Base-by-base conservation (phyloP, 1,140 invertebrate genomes). In the Brachionus asplanchnoidis region DNA sequence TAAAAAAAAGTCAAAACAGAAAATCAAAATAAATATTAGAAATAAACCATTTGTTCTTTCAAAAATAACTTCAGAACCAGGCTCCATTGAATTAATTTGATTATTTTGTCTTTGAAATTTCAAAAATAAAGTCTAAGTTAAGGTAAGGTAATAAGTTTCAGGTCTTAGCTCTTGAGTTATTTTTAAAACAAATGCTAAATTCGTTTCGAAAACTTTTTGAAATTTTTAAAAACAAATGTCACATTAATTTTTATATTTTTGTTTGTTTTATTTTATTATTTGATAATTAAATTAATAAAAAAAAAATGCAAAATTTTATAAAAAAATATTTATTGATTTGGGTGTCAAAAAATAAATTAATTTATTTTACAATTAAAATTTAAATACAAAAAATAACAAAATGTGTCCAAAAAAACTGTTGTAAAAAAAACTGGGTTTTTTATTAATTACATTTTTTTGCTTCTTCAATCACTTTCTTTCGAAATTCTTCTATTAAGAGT, bases 21-120 rank as follows among this genome's bases (percentile, higher is more conserved):
- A 14, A 68, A 68, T 68, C 65, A 14, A 36, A 36, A 11, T 68
- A 11, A n/a, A 14, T 68, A 14, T 36, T 32, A 28, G 14, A 68
- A 68, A 68, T 12, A 68, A 68, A 68, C 65, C 26, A 68, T 68
- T 68, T 68, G 26, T 68, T 40, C 65, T 68, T 40, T 68, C 65
- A 68, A 68, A 68, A 68, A 68, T 14, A 68, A 68, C 53, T 60
- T 60, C 17, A 20, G 53, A 20, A 60, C 17, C 53, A 17, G n/a
- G 53, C 53, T 60, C 17, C 53, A 60, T 60, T 60, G 53, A 23
- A 20, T 60, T 60, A 60, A 60, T 60, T 60, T 60, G 17, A 60
- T 60, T 60, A 17, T 17, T 56, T 56, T 56, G 50, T 56, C 50
- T 56, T 56, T 56, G n/a, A 56, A 56, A 56, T 56, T 56, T 56